Base-by-base conservation (phyloP, 2,888 invertebrate genomes). In the Mechanitis mazaeus region DNA sequence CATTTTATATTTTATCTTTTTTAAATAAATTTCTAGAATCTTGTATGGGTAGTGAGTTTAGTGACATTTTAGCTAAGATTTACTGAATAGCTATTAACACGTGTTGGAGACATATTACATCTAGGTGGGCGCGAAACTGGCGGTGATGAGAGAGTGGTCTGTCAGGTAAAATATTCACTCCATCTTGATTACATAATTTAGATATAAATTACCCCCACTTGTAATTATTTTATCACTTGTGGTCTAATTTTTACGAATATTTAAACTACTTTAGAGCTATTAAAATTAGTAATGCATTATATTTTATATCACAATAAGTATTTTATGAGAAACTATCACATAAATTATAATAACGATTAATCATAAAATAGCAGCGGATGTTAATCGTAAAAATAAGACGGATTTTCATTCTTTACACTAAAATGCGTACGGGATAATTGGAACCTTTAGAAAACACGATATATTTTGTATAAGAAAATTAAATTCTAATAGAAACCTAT, bases 291-390 rank as follows among this genome's bases (percentile, higher is more conserved):
- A 31, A 31, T 50, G 9, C 5, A 31, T 50, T n/a, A 50, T 31
- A 50, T 55, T 50, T 47, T 42, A 54, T 58, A 55, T 33, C 38
- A 6, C 28, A 31, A 63, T 53, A 56, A 58, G 61, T 63, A 61
- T 45, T 72, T 66, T 69, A 67, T 71, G 64, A 67, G 65, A 68
- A 53, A 58, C 54, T 62, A 50, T 61, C 45, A 12, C 47, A 63
- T 63, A 55, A 57, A 57, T 47, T 42, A 62, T 46, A 58, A 20
- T 20, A 59, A 54, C 33, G 46, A 57, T 59, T 55, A 59, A 59
- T 63, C 57, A 59, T 65, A 63, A 65, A 54, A 53, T 33, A 33
- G 46, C 42, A 61, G 59, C 55, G 61, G 63, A 61, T 28, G 57
- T 54, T 42, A 33, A 31, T 62, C 58, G 61, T 62, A 57, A 61